phyloP scores from a whole-genome alignment of 2,888 invertebrate genomes.

The Balanococcus diminutus region DNA sequence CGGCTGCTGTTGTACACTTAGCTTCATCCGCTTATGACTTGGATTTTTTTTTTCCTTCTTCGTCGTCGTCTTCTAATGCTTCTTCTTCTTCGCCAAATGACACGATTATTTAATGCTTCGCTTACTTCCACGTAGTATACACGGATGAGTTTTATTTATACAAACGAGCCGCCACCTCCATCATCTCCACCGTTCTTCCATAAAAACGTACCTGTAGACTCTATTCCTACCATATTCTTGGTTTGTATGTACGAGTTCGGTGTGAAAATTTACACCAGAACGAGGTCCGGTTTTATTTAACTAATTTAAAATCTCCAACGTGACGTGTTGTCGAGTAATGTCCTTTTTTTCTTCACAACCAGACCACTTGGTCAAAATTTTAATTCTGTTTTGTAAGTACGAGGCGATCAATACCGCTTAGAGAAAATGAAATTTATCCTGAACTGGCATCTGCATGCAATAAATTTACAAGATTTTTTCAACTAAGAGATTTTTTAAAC shows the following conservation, averaged over 20 bases:
- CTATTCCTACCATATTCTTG: too few relatives aligned
- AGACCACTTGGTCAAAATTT: background rate
- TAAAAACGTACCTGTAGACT: background rate
- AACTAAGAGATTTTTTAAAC: background rate
- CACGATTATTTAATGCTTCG: conserved; percentile 41
- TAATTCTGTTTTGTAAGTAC: background rate
- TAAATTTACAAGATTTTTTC: background rate
- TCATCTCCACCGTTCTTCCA: background rate
- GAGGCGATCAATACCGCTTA: background rate
- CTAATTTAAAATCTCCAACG: background rate
- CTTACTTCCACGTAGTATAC: background rate
- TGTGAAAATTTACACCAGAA: background rate
- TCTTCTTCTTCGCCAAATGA: conserved; percentile 22
- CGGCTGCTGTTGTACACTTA: background rate
- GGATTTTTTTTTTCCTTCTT: background rate
- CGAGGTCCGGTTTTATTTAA: background rate
- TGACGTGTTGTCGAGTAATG: background rate
- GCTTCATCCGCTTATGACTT: conserved; percentile 24
- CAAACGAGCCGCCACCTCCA: background rate
- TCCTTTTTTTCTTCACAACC: background rate
- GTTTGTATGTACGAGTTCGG: background rate
- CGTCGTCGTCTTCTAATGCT: background rate
- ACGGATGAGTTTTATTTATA: conserved; percentile 13
- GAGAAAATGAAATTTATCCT: background rate
- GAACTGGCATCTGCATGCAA: background rate